Percentiles rank a stretch among this genome's conserved stretches.
Conservation (phyloP, 2,113 vertebrate genomes). For the Solenodon paradoxus region DNA sequence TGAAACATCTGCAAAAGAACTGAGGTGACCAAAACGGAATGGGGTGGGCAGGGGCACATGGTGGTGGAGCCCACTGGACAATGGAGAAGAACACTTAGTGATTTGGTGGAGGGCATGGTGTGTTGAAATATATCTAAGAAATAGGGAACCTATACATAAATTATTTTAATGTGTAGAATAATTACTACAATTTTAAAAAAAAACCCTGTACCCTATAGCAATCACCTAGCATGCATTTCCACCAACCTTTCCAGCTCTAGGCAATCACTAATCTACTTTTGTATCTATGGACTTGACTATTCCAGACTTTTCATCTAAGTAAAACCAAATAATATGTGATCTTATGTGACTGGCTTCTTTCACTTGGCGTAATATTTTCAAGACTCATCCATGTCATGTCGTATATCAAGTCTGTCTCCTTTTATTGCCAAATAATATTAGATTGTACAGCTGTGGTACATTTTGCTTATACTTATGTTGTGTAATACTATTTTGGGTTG, state of each 20-base stretch:
- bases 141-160: too few species aligned
- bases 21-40: too few species aligned
- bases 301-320: neutral
- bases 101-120: too few species aligned
- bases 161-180: too few species aligned
- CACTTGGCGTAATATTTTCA: neutral
- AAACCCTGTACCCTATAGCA: neutral
- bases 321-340: neutral
- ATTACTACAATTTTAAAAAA: neutral
- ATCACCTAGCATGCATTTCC: neutral
- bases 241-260: neutral
- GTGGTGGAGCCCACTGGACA: too few species aligned
- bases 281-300: neutral
- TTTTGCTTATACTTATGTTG: neutral
- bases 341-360: neutral
- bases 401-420: neutral
- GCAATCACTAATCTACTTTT: neutral
- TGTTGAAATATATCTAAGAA: too few species aligned
- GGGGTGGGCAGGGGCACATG: too few species aligned
- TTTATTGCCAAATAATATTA: neutral
- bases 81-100: too few species aligned
- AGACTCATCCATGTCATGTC: neutral
- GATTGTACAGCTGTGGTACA: accelerated
- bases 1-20: too few species aligned
- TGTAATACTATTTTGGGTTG: neutral